These are phyloP conservation scores for Odontesthes bonariensis DNA, from an alignment of 2,113 vertebrate genomes.

Conservation along the genomic window DNA sequence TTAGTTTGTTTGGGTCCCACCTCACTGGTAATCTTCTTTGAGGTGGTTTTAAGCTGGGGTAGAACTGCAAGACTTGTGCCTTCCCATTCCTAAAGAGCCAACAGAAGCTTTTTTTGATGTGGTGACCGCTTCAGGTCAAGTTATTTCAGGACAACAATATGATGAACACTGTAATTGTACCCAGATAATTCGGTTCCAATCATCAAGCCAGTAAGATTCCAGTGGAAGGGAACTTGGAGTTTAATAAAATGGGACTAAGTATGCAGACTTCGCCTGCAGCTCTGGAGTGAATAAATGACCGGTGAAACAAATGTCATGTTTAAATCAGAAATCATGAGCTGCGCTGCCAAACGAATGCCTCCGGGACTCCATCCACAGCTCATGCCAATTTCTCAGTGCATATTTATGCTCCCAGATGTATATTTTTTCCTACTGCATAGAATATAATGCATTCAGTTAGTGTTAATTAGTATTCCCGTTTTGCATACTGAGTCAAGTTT, in stretches of 20 bases:
- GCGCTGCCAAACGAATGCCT: constrained; percentile 25
- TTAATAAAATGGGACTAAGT: neutral
- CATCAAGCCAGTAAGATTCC: neutral
- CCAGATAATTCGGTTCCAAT: constrained; percentile 13
- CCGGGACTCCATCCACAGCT: neutral
- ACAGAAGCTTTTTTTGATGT: no score
- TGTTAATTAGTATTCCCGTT: constrained; percentile 35
- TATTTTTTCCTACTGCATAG: constrained; percentile 20
- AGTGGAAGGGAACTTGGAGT: no score
- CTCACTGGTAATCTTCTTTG: no score
- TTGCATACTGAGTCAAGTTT: constrained; percentile 29
- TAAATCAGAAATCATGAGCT: neutral
- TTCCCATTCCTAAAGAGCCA: no score
- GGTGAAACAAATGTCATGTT: constrained; percentile 32
- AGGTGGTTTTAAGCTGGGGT: no score
- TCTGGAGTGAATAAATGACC: constrained; percentile 19
- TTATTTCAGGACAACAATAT: neutral
- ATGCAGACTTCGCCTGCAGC: neutral
- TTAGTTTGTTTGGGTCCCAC: no score
- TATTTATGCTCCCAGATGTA: constrained; percentile 45
- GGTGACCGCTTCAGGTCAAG: no score
- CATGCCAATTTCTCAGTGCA: constrained; percentile 19
- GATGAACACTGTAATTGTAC: neutral
- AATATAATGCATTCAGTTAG: constrained; percentile 29
- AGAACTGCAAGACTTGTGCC: no score